Percentiles rank a stretch among this genome's conserved stretches.
These are phyloP conservation scores for Chloroceryle aenea DNA, from an alignment of 2,113 vertebrate species.

Conservation along the genomic window DNA sequence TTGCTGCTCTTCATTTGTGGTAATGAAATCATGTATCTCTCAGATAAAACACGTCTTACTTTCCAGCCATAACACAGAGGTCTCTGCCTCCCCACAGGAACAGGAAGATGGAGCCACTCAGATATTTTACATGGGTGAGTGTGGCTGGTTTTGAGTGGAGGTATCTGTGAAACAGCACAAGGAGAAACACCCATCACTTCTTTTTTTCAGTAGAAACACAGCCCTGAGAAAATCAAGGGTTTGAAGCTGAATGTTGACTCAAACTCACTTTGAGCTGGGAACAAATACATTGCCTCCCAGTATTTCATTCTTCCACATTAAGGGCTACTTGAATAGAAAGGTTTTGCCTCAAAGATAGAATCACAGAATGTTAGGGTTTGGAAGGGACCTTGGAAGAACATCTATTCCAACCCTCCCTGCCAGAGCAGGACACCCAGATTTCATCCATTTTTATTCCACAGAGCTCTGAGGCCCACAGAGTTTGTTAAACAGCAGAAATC, in stretches of 20 bases:
- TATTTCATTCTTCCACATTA: neutral
- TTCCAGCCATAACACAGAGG: neutral
- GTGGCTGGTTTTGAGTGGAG: neutral
- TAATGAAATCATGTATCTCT: neutral
- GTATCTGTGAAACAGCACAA: neutral
- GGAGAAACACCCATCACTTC: neutral
- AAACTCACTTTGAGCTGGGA: neutral
- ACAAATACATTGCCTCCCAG: neutral
- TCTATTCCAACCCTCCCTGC: too few species aligned
- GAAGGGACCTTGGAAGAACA: too few species aligned
- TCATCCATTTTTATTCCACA: neutral
- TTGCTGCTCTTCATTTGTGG: neutral
- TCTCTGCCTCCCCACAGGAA: neutral
- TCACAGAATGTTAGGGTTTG: too few species aligned
- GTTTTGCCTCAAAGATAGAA: neutral
- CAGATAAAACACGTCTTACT: neutral
- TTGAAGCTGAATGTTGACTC: neutral
- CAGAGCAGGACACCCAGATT: neutral
- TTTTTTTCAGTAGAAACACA: neutral
- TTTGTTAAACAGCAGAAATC: neutral
- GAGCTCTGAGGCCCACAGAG: neutral
- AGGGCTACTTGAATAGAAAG: neutral
- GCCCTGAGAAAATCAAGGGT: neutral
- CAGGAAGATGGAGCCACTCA: neutral
- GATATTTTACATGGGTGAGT: neutral